Evolutionary conservation across 2,113 vertebrate species (phyloP).

Genomic region (Scomber colias): DNA sequence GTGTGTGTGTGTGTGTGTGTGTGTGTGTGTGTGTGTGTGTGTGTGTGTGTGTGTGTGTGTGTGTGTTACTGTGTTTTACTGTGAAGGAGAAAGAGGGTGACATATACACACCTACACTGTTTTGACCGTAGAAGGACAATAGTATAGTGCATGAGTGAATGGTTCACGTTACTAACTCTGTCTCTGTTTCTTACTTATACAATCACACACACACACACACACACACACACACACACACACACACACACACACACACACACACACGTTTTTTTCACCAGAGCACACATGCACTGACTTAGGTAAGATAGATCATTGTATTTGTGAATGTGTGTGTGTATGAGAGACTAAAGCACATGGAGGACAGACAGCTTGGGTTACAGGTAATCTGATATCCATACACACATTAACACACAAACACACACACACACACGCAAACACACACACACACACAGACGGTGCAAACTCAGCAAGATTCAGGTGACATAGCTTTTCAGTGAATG

Average conservation of each 20-base stretch:
- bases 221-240: constrained; percentile 10
- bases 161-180: constrained; percentile 43
- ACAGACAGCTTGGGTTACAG: constrained; percentile 78
- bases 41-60: constrained; percentile 5
- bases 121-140: constrained; percentile 62
- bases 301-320: constrained; percentile 59
- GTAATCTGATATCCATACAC: constrained; percentile 76
- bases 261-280: background rate
- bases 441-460: constrained; percentile 56
- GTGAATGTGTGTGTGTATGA: constrained; percentile 25
- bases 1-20: too few relatives aligned
- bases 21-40: constrained; percentile 5
- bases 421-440: constrained; percentile 34
- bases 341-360: constrained; percentile 74
- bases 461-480: constrained; percentile 82
- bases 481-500: constrained; percentile 75
- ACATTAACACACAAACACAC: constrained; percentile 24
- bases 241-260: background rate
- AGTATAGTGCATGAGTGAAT: constrained; percentile 49
- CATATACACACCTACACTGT: constrained; percentile 26
- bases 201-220: constrained; percentile 16
- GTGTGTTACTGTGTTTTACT: background rate
- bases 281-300: constrained; percentile 16
- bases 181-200: background rate
- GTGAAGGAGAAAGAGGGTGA: background rate